A percentile compares a stretch with the other conserved stretches of the same genome.
These are phyloP conservation scores for Amphiprion percula DNA, from an alignment of 2,113 vertebrate genomes.

Conservation along the genomic window DNA sequence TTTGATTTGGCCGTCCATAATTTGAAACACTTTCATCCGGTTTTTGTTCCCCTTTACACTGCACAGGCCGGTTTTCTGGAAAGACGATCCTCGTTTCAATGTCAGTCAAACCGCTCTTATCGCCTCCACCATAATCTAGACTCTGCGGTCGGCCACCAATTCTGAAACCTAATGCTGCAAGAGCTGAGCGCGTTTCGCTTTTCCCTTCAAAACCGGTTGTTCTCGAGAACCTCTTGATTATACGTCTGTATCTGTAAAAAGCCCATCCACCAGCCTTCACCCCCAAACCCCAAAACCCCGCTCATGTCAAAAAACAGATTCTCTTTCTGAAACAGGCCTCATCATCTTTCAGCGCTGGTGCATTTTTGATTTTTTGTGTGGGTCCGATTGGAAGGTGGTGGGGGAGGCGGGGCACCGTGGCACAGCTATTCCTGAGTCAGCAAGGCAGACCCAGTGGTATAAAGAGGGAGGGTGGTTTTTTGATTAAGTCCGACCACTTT, in stretches of 20 bases:
- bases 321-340: constrained; percentile 58
- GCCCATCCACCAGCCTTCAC: constrained; percentile 31
- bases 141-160: constrained; percentile 49
- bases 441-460: constrained; percentile 52
- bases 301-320: constrained; percentile 53
- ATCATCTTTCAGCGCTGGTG: constrained; percentile 57
- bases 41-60: constrained; percentile 27
- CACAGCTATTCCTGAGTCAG: constrained; percentile 45
- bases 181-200: constrained; percentile 47
- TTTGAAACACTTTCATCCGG: constrained; percentile 1
- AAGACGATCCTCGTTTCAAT: constrained; percentile 61
- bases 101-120: constrained; percentile 77
- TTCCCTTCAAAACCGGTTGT: constrained; percentile 65
- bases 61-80: constrained; percentile 43
- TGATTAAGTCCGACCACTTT: constrained; percentile 71
- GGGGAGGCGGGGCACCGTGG: not conserved
- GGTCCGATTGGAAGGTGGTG: not conserved
- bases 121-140: constrained; percentile 70
- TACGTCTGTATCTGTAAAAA: constrained; percentile 63
- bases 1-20: not conserved
- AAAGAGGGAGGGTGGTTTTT: constrained; percentile 84
- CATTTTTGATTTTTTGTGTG: not conserved
- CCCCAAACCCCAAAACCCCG: constrained; percentile 33
- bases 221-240: constrained; percentile 75
- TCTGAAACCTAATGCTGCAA: constrained; percentile 69